Conservation (phyloP, 2,888 invertebrate genomes). For the Dugesia japonica region DNA sequence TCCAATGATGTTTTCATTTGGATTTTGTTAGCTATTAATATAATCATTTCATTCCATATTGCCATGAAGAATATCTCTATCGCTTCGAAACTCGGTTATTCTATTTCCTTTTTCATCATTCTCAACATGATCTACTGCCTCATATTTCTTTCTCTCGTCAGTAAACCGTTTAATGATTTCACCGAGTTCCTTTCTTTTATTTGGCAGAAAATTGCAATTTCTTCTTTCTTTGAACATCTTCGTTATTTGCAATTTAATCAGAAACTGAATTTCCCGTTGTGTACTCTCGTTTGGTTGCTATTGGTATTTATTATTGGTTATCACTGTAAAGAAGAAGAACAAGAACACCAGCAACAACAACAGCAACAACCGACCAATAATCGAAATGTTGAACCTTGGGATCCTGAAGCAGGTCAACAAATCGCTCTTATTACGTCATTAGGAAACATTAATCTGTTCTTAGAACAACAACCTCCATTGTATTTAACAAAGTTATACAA, state of each 20-base stretch:
- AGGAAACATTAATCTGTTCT: not conserved
- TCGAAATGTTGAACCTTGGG: not conserved
- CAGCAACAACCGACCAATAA: not conserved
- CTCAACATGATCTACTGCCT: not conserved
- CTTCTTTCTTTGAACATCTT: not conserved
- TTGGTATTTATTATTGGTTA: not conserved
- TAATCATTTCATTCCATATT: not conserved
- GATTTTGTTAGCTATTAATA: slow-evolving; percentile 41
- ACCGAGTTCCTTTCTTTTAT: not conserved
- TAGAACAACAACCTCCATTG: not conserved
- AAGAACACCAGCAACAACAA: not conserved
- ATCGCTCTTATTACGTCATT: not conserved
- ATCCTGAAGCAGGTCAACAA: slow-evolving; percentile 4
- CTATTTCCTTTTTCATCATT: not conserved
- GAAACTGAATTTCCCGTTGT: not conserved
- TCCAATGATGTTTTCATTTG: slow-evolving; percentile 51
- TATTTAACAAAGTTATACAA: not conserved
- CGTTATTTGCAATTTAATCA: not conserved
- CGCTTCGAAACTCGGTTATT: not conserved
- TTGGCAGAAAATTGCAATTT: not conserved
- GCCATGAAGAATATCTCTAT: not conserved
- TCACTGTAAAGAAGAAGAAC: not conserved
- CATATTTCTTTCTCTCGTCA: not conserved
- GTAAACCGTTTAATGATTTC: not conserved
- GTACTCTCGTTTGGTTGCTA: not conserved